Evolutionary conservation across 2,888 invertebrate genomes (phyloP), one percentile per base, ranked within the genome.

Genomic region (Pseudococcus viburni): DNA sequence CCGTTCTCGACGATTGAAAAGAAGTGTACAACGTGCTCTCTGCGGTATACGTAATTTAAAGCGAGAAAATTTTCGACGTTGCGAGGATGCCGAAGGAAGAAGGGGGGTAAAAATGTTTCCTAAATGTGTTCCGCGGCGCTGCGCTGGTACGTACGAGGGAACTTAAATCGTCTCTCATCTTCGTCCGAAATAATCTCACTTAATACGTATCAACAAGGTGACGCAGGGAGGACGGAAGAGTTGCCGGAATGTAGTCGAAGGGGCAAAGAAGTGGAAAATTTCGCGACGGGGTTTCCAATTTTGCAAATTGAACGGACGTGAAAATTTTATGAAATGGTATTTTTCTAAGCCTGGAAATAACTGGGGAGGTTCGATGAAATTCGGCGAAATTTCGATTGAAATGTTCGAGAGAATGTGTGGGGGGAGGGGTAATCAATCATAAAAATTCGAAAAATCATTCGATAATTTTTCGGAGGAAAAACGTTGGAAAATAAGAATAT

Each of bases 1-100:
- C 68, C 68, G 68, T 68, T 68, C 26, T 68, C 68, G 68, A 68
- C 68, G 68, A 68, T 26, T 68, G 68, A 68, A 68, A 68, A 55
- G 51, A 55, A 55, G 5, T 17, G 55, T 5, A 8, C 55, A 55
- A 55, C 17, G n/a, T 55, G n/a, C n/a, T 17, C 8, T 17, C n/a
- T n/a, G 55, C 55, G n/a, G n/a, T 55, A 15, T n/a, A 8, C 5
- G 55, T 55, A 55, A 55, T 55, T 55, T 55, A 68, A 26, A 64
- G n/a, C 26, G 64, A 19, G 22, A 7, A 68, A 55, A 5, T 55
- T n/a, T n/a, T 55, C 55, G 5, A 17, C 17, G 6, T n/a, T 55
- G n/a, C n/a, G n/a, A 55, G 55, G 8, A 5, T 55, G n/a, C 5
- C n/a, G 55, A n/a, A 0, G 55, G n/a, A 15, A 51, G n/a, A 4